These are phyloP conservation scores for Lateolabrax maculatus DNA, from an alignment of 2,797 vertebrate species.

Conservation along the genomic window DNA sequence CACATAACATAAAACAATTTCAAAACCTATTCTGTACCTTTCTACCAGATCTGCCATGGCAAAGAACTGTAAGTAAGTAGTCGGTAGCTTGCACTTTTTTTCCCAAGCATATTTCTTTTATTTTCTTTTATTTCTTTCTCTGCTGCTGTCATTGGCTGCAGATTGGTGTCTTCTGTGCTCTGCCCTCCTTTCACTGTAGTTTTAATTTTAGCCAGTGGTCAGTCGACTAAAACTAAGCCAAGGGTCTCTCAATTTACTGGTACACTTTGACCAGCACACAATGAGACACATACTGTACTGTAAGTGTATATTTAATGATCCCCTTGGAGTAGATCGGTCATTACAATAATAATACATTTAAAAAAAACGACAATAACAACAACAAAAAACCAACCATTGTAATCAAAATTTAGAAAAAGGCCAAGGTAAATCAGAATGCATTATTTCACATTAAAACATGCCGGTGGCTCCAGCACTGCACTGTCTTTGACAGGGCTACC, in stretches of 20 bases:
- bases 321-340: neutral
- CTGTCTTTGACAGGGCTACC: constrained; percentile 45
- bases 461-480: constrained; percentile 8
- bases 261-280: neutral
- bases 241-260: neutral
- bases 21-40: neutral
- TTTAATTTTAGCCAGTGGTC: neutral
- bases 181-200: too few relatives aligned
- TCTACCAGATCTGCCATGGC: neutral
- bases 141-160: constrained; percentile 9
- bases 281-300: too few relatives aligned
- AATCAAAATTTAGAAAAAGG: neutral
- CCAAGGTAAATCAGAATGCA: neutral
- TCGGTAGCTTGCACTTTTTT: constrained; percentile 4
- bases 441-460: constrained; percentile 5
- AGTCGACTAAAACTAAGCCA: neutral
- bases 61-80: constrained; percentile 6
- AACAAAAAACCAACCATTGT: too few relatives aligned
- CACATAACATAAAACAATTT: neutral
- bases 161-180: neutral
- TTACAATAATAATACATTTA: neutral
- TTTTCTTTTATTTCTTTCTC: constrained; percentile 1
- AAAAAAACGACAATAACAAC: too few relatives aligned
- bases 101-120: neutral
- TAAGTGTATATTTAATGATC: neutral